phyloP scores from a whole-genome alignment of 2,888 invertebrate genomes.

The Pteria penguin region DNA sequence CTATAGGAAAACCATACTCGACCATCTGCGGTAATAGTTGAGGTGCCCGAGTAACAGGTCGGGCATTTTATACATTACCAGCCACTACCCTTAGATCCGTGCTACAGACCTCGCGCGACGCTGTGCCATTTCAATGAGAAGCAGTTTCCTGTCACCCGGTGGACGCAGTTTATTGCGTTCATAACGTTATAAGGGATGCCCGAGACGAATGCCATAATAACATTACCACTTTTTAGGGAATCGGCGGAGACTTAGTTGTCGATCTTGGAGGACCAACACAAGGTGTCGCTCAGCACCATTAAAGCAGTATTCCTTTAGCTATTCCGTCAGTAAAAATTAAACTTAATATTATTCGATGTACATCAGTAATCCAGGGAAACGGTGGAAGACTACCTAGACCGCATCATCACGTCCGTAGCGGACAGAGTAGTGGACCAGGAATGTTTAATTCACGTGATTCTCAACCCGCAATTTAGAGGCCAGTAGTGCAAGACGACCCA shows the following conservation, averaged over 20 bases:
- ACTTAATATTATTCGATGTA: background rate
- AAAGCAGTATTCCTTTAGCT: background rate
- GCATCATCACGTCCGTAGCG: background rate
- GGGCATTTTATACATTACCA: no score
- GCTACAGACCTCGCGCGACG: background rate
- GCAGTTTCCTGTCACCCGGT: background rate
- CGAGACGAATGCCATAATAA: background rate
- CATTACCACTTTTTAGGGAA: background rate
- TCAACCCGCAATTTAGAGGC: background rate
- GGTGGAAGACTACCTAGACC: background rate
- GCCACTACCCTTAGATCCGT: no score
- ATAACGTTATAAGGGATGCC: background rate
- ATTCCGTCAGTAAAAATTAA: background rate
- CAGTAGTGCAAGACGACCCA: background rate
- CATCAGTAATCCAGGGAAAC: background rate
- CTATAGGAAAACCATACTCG: no score
- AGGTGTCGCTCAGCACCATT: background rate
- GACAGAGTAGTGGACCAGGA: background rate
- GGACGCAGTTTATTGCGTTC: background rate
- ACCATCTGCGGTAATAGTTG: no score
- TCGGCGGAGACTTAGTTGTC: background rate
- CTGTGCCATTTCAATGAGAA: background rate
- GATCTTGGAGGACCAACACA: background rate
- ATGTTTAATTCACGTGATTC: background rate
- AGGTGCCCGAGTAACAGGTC: no score